Base-by-base conservation (phyloP, 2,797 vertebrate genomes). In the Argyrosomus regius region DNA sequence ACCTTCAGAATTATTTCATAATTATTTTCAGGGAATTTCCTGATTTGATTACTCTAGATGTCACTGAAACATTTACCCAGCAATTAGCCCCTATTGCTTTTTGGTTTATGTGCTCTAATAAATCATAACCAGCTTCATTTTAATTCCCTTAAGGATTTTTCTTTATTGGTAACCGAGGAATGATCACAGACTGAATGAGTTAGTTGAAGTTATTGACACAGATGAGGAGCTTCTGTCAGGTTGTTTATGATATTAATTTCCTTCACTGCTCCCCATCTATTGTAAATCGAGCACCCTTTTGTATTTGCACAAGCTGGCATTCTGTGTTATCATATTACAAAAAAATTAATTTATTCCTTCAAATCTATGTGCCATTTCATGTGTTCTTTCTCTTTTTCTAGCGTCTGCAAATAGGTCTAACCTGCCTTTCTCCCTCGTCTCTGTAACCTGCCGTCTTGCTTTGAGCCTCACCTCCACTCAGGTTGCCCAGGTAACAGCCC, bases 401-500 rank as follows among this genome's bases (percentile, higher is more conserved):
- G 64, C 28, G 26, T 72, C 63, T 78, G 24, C 22, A 13, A 86
- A 80, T 77, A 78, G 59, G n/a, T 88, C 79, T 53, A 75, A 80
- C 61, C 71, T 80, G 81, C 75, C 71, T 84, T 77, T 74, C 18
- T 56, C 6, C 72, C 69, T 87, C 66, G 49, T 88, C 87, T 88
- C 77, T 87, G 79, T 88, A 91, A 91, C 82, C 79, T 82, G 74
- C 82, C 66, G 87, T 89, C 90, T 91, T 75, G 88, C 91, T 94
- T 87, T 85, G 81, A 94, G 93, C 87, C 79, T 94, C 92, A 95
- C 92, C 94, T 95, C 85, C 60, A 87, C 83, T 90, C 91, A 86
- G 65, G 95, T 96, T 96, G 91, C 94, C 95, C 91, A 93, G 95
- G 95, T 94, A 96, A 96, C 96, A 80, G 92, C 78, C 90, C 90